Percentiles rank a stretch among this genome's conserved stretches.
Conservation (phyloP, 2,113 vertebrate genomes). For the Lutjanus erythropterus region DNA sequence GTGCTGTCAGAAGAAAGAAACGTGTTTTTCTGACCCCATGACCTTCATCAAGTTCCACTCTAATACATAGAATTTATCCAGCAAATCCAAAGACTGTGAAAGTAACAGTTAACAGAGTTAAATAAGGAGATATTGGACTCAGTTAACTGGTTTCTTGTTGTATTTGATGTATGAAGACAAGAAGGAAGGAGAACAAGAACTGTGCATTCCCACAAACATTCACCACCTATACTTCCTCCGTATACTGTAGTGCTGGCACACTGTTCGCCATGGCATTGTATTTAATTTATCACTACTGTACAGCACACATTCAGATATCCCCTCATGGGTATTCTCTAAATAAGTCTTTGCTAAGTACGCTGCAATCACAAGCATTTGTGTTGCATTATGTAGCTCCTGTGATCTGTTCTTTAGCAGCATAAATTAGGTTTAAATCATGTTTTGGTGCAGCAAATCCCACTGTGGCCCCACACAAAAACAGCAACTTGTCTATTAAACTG, state of each 20-base stretch:
- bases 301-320: not conserved
- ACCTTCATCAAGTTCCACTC: not conserved
- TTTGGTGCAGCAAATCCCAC: constrained; percentile 3
- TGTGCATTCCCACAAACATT: not conserved
- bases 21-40: not conserved
- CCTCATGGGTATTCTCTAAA: constrained; percentile 10
- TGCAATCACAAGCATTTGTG: not conserved
- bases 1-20: not conserved
- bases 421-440: constrained; percentile 5
- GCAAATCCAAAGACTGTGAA: not conserved
- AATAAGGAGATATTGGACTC: not conserved
- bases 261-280: not conserved
- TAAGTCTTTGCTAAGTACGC: not conserved
- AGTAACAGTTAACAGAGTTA: not conserved
- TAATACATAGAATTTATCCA: not conserved
- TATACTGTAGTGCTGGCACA: not conserved
- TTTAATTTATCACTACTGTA: constrained; percentile 8
- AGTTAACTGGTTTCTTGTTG: not conserved
- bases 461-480: not conserved
- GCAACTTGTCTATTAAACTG: not conserved
- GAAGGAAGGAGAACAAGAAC: not conserved
- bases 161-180: not conserved
- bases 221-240: not conserved
- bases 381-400: constrained; percentile 1
- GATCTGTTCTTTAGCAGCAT: constrained; percentile 9